Percentiles rank a stretch among this genome's conserved stretches.
Conservation (phyloP, 2,888 invertebrate genomes). For the Aleiodes leptofemur region DNA sequence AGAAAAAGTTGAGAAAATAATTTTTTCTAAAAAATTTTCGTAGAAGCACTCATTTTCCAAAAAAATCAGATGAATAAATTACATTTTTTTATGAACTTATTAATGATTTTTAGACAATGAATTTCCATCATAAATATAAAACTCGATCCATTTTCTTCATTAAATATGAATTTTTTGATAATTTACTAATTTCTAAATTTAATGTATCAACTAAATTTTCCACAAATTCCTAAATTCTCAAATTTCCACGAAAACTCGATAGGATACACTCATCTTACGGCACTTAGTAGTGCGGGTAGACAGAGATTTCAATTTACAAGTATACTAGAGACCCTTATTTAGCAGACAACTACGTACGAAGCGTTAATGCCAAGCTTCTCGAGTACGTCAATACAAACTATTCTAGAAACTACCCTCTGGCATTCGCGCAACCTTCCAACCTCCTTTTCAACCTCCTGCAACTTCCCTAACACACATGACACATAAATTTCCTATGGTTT, state of each 20-base stretch:
- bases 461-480: slow-evolving; percentile 16
- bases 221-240: no score
- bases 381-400: slow-evolving; percentile 40
- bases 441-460: slow-evolving; percentile 14
- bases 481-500: slow-evolving; percentile 6
- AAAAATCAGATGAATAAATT: no score
- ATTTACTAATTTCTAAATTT: no score
- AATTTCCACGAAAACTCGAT: neutral
- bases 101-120: no score
- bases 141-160: no score
- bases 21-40: no score
- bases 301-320: slow-evolving; percentile 29
- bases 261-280: slow-evolving; percentile 19
- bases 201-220: no score
- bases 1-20: no score
- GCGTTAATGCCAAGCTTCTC: slow-evolving; percentile 27
- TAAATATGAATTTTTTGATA: no score
- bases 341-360: slow-evolving; percentile 14
- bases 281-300: slow-evolving; percentile 23
- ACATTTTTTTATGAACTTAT: no score
- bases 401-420: slow-evolving; percentile 22
- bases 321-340: slow-evolving; percentile 25
- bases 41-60: no score
- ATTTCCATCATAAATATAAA: no score
- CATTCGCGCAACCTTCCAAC: slow-evolving; percentile 5